These are phyloP conservation scores for Haemorhous mexicanus DNA, from an alignment of 2,113 vertebrate genomes.

Conservation along the genomic window DNA sequence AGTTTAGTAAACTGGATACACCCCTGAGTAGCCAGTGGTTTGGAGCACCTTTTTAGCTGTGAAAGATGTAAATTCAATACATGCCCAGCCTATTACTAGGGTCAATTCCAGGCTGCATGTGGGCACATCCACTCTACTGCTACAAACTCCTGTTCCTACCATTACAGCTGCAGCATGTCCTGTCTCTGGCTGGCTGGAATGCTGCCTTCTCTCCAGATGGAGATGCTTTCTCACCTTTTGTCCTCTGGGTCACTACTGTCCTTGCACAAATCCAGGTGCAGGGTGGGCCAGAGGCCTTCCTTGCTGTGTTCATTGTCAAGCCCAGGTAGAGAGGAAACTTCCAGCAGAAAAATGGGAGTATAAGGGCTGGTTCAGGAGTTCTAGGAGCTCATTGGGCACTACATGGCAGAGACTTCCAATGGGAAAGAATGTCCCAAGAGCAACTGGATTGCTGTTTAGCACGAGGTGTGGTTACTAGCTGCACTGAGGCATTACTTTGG, in stretches of 20 bases:
- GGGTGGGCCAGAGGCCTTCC: neutral
- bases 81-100: neutral
- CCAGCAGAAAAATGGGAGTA: neutral
- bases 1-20: neutral
- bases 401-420: neutral
- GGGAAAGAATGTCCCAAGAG: neutral
- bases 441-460: neutral
- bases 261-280: neutral
- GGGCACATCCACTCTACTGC: neutral
- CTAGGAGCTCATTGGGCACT: accelerated
- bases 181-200: neutral
- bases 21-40: neutral
- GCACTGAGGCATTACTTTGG: neutral
- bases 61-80: neutral
- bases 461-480: neutral
- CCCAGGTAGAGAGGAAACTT: neutral
- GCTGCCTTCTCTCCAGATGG: neutral
- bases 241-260: neutral
- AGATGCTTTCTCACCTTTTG: neutral
- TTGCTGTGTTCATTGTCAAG: neutral
- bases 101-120: neutral
- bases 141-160: neutral
- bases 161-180: neutral
- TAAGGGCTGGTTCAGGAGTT: neutral
- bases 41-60: neutral